Evolutionary conservation across 2,113 vertebrate genomes (phyloP).

Genomic region (Isurus oxyrinchus): DNA sequence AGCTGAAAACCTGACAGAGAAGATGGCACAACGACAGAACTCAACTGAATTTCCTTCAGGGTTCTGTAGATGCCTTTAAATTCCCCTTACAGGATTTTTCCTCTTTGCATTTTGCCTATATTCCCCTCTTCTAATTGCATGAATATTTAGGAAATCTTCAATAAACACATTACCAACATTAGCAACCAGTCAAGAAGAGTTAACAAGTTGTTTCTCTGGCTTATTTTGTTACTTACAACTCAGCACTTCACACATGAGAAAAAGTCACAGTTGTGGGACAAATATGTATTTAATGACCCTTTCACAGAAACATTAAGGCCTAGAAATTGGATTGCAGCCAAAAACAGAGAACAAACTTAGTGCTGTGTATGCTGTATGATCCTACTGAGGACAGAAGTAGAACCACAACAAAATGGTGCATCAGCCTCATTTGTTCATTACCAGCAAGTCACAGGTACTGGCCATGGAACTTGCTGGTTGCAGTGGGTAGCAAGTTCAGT

Average conservation of each 20-base stretch:
- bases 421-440: not conserved
- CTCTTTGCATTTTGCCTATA: not conserved
- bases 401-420: not conserved
- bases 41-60: not conserved
- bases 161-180: not conserved
- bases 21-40: not conserved
- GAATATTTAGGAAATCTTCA: not conserved
- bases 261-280: not conserved
- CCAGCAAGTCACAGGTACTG: not conserved
- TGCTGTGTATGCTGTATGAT: not conserved
- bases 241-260: not conserved
- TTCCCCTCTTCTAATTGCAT: not conserved
- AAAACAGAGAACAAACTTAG: not conserved
- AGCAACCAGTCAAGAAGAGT: not conserved
- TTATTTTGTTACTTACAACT: not conserved
- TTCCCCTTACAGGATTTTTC: too few relatives aligned
- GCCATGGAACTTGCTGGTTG: not conserved
- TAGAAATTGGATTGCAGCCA: not conserved
- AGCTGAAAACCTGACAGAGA: not conserved
- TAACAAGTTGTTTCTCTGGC: not conserved
- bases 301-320: not conserved
- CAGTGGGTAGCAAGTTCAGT: not conserved
- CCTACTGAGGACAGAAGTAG: not conserved
- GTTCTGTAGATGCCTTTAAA: not conserved
- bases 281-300: not conserved